A percentile compares a stretch with the other conserved stretches of the same genome.
Evolutionary conservation across 2,888 invertebrate genomes (phyloP).

Genomic region (Lapara coniferarum): DNA sequence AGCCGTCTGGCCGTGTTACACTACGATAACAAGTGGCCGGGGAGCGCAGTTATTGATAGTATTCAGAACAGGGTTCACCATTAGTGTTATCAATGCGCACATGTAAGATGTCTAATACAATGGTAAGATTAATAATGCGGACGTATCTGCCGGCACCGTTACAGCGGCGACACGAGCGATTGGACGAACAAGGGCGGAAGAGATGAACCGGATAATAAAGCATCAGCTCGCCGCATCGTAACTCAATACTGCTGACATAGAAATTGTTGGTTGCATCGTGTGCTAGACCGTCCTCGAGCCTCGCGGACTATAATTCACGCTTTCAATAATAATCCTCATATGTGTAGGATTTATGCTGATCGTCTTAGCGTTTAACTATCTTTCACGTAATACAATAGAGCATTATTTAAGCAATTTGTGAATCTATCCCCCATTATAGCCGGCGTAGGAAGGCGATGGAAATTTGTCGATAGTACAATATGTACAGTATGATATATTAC

Average conservation of each 20-base stretch:
- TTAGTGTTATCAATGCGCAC: slow-evolving; percentile 77
- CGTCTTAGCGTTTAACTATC: slow-evolving; percentile 30
- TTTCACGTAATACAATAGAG: slow-evolving; percentile 12
- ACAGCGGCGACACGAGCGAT: slow-evolving; percentile 75
- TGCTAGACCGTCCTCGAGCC: slow-evolving; percentile 58
- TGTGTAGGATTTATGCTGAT: slow-evolving; percentile 46
- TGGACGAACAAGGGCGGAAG: slow-evolving; percentile 80
- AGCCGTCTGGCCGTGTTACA: slow-evolving; percentile 31
- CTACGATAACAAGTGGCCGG: slow-evolving; percentile 60
- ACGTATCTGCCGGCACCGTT: slow-evolving; percentile 72
- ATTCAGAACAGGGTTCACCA: slow-evolving; percentile 64
- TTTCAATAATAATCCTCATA: slow-evolving; percentile 58
- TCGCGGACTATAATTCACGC: slow-evolving; percentile 70
- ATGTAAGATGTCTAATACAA: slow-evolving; percentile 78
- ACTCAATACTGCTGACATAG: slow-evolving; percentile 75
- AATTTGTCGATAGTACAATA: neutral
- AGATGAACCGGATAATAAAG: slow-evolving; percentile 80
- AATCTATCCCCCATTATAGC: neutral
- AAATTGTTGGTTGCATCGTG: slow-evolving; percentile 74
- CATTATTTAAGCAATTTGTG: slow-evolving; percentile 4
- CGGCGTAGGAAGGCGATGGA: neutral
- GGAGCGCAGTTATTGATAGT: slow-evolving; percentile 73
- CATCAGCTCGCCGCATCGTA: slow-evolving; percentile 73
- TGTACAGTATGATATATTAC: neutral
- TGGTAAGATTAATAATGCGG: slow-evolving; percentile 80